Conservation (phyloP, 2,797 vertebrate species). For the Brotula barbata region DNA sequence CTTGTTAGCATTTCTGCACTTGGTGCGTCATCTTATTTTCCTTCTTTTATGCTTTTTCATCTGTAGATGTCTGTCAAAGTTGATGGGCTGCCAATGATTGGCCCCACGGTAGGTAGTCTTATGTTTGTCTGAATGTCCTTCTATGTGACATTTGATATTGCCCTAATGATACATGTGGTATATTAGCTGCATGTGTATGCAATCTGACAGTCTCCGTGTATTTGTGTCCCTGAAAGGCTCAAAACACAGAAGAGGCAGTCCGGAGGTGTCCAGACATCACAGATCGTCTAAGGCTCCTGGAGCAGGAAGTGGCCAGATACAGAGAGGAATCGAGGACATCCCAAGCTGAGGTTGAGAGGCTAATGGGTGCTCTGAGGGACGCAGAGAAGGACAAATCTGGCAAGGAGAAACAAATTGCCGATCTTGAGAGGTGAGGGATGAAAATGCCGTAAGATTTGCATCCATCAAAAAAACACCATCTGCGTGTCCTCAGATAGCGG, state of each 20-base stretch:
- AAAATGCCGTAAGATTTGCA: constrained; percentile 16
- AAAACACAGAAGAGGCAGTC: constrained; percentile 84
- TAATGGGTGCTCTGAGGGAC: constrained; percentile 90
- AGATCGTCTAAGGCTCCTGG: constrained; percentile 88
- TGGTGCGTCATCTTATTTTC: neutral
- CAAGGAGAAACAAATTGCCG: constrained; percentile 91
- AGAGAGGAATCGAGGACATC: constrained; percentile 91
- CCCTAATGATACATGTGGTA: neutral
- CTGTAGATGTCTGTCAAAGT: constrained; percentile 85
- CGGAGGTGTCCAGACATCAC: constrained; percentile 88
- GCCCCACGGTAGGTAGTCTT: constrained; percentile 69
- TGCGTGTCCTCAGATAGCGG: constrained; percentile 47
- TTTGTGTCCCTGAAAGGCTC: constrained; percentile 68
- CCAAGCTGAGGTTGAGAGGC: constrained; percentile 90
- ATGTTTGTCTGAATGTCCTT: constrained; percentile 18
- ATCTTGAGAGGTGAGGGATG: constrained; percentile 89
- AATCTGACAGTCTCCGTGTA: neutral
- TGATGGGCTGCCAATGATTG: constrained; percentile 87
- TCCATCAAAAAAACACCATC: constrained; percentile 25
- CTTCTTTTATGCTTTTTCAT: constrained; percentile 11
- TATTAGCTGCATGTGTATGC: neutral
- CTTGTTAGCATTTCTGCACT: neutral
- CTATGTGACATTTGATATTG: neutral
- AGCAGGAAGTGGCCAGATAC: constrained; percentile 91
- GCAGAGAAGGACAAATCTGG: constrained; percentile 90